phyloP scores from a whole-genome alignment of 2,888 invertebrate species.

The Coecobrya sp. region DNA sequence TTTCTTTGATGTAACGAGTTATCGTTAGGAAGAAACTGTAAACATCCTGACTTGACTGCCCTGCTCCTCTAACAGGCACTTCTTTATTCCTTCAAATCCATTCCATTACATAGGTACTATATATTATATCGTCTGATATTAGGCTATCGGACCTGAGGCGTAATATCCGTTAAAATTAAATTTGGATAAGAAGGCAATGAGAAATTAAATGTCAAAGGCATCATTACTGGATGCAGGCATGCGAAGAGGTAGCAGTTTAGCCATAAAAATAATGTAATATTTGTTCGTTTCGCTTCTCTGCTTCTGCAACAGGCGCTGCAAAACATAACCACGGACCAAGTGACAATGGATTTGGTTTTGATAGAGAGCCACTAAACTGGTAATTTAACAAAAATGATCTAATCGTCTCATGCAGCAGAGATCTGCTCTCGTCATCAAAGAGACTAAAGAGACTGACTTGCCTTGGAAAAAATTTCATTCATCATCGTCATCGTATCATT shows the following conservation, averaged over 20 bases:
- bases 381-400: conserved; percentile 60
- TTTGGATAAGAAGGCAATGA: not conserved
- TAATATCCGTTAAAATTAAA: conserved; percentile 18
- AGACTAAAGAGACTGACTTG: conserved; percentile 67
- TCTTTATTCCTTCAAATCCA: conserved; percentile 8
- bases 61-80: too few species aligned
- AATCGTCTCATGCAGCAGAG: conserved; percentile 44
- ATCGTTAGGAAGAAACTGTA: not conserved
- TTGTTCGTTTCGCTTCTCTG: not conserved
- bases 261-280: not conserved
- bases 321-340: not conserved
- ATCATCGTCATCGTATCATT: conserved; percentile 52
- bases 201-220: not conserved
- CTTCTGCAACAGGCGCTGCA: not conserved
- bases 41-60: too few species aligned
- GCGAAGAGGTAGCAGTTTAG: conserved; percentile 42
- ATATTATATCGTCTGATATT: not conserved
- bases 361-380: conserved; percentile 40
- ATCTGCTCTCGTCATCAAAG: conserved; percentile 9
- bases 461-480: conserved; percentile 63
- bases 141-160: not conserved
- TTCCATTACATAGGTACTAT: not conserved
- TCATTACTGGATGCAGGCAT: conserved; percentile 59
- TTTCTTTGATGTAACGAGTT: too few species aligned
- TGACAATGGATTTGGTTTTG: conserved; percentile 45